A percentile compares a stretch with the other conserved stretches of the same genome.
These are phyloP conservation scores for Hirudinaria manillensis DNA, from an alignment of 2,888 invertebrate genomes.

Conservation along the genomic window DNA sequence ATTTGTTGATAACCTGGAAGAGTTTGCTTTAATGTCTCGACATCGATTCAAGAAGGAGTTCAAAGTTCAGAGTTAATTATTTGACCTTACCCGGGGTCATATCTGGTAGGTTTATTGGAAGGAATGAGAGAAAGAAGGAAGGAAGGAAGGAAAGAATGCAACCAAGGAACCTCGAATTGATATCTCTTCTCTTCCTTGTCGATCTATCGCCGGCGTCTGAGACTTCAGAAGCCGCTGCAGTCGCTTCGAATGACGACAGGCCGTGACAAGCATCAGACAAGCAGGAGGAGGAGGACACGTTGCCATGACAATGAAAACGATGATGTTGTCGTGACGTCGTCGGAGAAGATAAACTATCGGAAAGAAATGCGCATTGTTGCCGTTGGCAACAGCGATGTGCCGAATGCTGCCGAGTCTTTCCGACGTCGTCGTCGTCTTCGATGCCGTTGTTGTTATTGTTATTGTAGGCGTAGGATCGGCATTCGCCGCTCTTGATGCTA, in stretches of 20 bases:
- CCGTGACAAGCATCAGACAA: not conserved
- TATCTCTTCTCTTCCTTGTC: not conserved
- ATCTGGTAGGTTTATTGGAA: too few relatives aligned
- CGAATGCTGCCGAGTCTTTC: not conserved
- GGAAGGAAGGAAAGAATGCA: too few relatives aligned
- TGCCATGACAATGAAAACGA: conserved; percentile 14
- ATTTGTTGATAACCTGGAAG: too few relatives aligned
- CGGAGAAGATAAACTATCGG: conserved; percentile 4
- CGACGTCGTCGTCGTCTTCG: not conserved
- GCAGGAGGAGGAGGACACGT: not conserved
- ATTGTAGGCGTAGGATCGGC: not conserved
- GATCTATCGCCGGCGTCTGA: conserved; percentile 1
- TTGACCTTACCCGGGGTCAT: too few relatives aligned
- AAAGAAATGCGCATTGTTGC: not conserved
- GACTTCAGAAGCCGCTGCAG: conserved; percentile 12
- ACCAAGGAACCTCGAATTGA: not conserved
- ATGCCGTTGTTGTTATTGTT: not conserved
- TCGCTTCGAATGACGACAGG: conserved; percentile 3
- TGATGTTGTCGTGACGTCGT: conserved; percentile 9
- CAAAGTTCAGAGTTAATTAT: too few relatives aligned
- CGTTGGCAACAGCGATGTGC: conserved; percentile 9
- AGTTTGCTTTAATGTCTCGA: too few relatives aligned
- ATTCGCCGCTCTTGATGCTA: not conserved
- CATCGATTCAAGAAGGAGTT: too few relatives aligned
- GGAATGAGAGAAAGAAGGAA: too few relatives aligned